A percentile compares a stretch with the other conserved stretches of the same genome.
Evolutionary conservation across 2,888 invertebrate species (phyloP).

Genomic region (Deilephila elpenor): DNA sequence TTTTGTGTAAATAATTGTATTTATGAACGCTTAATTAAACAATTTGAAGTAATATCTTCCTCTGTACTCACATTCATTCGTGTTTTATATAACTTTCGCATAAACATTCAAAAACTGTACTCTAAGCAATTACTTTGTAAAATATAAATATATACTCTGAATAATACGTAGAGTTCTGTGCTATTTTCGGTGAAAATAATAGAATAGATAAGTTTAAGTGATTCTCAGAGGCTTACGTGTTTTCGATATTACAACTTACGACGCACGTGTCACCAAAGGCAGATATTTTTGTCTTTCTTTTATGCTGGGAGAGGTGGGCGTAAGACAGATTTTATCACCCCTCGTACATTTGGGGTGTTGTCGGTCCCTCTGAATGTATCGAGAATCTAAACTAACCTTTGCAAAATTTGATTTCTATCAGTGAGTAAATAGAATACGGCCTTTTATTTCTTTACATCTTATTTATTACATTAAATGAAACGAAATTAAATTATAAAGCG

Average conservation of each 20-base stretch:
- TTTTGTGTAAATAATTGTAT: neutral
- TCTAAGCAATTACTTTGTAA: too few relatives aligned
- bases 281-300: slow-evolving; percentile 39
- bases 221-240: slow-evolving; percentile 45
- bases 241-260: slow-evolving; percentile 42
- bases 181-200: slow-evolving; percentile 38
- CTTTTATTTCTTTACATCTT: neutral
- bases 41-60: neutral
- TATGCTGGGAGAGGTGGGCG: slow-evolving; percentile 45
- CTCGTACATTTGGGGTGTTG: slow-evolving; percentile 47
- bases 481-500: neutral
- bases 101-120: neutral
- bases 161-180: neutral
- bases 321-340: slow-evolving; percentile 57
- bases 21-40: neutral
- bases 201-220: slow-evolving; percentile 42
- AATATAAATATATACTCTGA: too few relatives aligned
- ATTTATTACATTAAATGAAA: neutral
- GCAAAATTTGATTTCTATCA: slow-evolving; percentile 55
- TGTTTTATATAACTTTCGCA: neutral
- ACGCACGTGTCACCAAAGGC: slow-evolving; percentile 53
- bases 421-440: slow-evolving; percentile 32
- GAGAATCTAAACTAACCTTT: slow-evolving; percentile 56
- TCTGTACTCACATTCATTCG: neutral
- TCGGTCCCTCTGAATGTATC: slow-evolving; percentile 51